Conservation (phyloP, 2,113 vertebrate genomes). For the Tricholaema leucomelas region DNA sequence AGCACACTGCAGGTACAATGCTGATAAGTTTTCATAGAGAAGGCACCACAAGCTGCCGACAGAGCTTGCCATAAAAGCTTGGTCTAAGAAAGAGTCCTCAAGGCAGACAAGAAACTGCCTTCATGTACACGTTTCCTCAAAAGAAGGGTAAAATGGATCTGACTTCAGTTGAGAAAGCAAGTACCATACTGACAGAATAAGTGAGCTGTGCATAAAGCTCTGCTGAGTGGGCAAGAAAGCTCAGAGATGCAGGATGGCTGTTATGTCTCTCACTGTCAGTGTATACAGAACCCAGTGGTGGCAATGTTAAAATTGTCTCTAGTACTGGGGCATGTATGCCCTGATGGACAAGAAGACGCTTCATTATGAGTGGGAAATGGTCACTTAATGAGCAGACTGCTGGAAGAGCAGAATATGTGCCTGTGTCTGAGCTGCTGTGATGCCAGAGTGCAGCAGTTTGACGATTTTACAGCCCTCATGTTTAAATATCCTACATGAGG, state of each 20-base stretch:
- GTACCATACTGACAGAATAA: neutral
- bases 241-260: neutral
- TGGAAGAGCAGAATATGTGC: neutral
- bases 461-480: neutral
- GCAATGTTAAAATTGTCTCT: neutral
- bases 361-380: neutral
- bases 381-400: neutral
- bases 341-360: neutral
- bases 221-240: neutral
- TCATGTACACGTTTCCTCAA: neutral
- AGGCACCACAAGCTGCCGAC: neutral
- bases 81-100: neutral
- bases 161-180: neutral
- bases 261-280: accelerated
- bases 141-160: neutral
- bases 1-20: neutral
- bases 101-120: neutral
- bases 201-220: neutral
- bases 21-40: neutral
- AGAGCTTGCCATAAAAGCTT: neutral
- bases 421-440: neutral
- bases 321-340: neutral
- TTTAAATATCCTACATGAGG: neutral
- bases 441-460: neutral
- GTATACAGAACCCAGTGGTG: neutral